Evolutionary conservation across 2,113 vertebrate species (phyloP).

Genomic region (Buteo buteo): DNA sequence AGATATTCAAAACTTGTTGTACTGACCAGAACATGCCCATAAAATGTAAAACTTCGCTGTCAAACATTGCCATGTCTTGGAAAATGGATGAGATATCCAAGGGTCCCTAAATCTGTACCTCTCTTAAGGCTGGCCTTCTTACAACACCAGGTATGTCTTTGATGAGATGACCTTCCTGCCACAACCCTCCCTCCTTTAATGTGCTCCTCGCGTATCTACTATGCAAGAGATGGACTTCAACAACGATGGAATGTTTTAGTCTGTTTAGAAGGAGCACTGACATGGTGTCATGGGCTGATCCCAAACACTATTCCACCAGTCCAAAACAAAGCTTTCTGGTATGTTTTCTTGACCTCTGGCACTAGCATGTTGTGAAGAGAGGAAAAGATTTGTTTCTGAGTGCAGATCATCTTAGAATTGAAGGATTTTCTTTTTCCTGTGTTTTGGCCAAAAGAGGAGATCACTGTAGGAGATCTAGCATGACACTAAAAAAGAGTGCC

Average conservation of each 20-base stretch:
- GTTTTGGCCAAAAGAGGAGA: background rate
- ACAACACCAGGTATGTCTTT: background rate
- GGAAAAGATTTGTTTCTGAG: background rate
- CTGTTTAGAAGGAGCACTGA: background rate
- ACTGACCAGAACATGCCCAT: background rate
- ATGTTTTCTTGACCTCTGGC: background rate
- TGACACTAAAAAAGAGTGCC: background rate
- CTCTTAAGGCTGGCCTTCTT: background rate
- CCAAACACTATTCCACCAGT: background rate
- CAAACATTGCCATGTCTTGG: background rate
- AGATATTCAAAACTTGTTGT: background rate
- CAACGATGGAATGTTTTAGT: background rate
- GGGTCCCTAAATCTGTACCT: background rate
- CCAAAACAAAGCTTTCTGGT: background rate
- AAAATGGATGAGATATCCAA: background rate
- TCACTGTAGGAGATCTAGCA: background rate
- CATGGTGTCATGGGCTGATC: background rate
- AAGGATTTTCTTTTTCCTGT: background rate
- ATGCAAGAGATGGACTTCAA: background rate
- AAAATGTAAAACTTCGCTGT: background rate
- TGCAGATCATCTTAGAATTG: background rate
- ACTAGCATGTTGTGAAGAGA: background rate
- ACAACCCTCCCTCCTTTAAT: background rate
- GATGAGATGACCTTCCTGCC: background rate
- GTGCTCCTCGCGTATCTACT: background rate